These are phyloP conservation scores for Macrobrachium rosenbergii DNA, from an alignment of 1,140 invertebrate species.

Conservation along the genomic window DNA sequence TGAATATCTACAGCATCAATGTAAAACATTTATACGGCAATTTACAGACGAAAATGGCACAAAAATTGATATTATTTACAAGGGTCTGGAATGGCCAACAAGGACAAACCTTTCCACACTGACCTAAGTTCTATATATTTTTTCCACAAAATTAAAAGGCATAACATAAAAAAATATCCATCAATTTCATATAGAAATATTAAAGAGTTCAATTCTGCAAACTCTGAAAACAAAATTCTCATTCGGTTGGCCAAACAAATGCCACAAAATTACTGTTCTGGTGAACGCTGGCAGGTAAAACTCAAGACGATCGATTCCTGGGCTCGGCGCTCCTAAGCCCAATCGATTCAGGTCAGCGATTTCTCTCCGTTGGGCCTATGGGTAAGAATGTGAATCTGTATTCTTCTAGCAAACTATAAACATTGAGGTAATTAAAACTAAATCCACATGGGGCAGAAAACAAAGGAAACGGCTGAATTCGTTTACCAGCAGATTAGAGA, in stretches of 20 bases:
- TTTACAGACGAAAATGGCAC: not conserved
- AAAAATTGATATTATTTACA: slow-evolving; percentile 11
- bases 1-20: not conserved
- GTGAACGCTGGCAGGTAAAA: slow-evolving; percentile 5
- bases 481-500: too few relatives aligned
- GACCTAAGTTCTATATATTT: not conserved
- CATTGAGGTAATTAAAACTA: too few relatives aligned
- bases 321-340: slow-evolving; percentile 3
- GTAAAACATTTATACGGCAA: not conserved
- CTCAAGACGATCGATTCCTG: slow-evolving; percentile 48
- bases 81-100: slow-evolving; percentile 30
- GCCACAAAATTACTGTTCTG: not conserved
- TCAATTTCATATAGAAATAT: not conserved
- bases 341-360: slow-evolving; percentile 38
- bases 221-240: not conserved
- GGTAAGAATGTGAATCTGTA: not conserved
- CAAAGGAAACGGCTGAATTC: too few relatives aligned
- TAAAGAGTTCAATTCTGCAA: not conserved
- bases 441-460: too few relatives aligned
- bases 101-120: slow-evolving; percentile 17
- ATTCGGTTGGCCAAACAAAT: not conserved
- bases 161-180: too few relatives aligned
- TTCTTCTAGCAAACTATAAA: too few relatives aligned
- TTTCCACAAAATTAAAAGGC: not conserved
- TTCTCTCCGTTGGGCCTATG: slow-evolving; percentile 2